A percentile compares a stretch with the other conserved stretches of the same genome.
Evolutionary conservation across 2,113 vertebrate species (phyloP).

Genomic region (Cyphomyrus discorhynchus): DNA sequence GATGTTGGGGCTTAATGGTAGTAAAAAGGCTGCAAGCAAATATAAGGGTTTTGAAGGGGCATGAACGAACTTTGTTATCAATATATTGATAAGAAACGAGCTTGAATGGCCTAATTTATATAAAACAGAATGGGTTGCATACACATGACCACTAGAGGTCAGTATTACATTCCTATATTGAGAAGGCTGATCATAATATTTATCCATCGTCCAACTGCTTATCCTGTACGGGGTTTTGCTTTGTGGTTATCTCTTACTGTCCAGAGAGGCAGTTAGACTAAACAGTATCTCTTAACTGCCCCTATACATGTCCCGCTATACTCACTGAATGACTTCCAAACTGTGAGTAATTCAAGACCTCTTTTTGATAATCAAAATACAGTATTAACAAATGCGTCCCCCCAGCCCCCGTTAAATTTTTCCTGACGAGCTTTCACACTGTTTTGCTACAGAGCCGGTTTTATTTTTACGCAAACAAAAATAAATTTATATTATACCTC

Average conservation of each 20-base stretch:
- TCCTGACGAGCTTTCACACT: background rate
- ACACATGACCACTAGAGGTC: background rate
- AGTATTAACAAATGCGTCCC: background rate
- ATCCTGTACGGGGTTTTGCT: background rate
- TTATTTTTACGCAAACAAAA: background rate
- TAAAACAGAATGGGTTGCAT: background rate
- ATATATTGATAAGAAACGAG: background rate
- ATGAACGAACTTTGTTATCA: background rate
- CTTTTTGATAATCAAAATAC: background rate
- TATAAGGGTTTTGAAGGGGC: background rate
- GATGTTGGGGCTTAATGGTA: background rate
- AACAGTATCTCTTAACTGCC: background rate
- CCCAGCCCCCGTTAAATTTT: background rate
- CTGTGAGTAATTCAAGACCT: background rate
- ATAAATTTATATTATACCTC: background rate
- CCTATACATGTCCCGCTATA: background rate
- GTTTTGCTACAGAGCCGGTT: background rate
- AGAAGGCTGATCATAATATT: background rate
- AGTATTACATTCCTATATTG: background rate
- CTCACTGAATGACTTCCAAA: background rate
- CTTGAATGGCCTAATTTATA: background rate
- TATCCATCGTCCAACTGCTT: background rate
- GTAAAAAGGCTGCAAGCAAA: background rate
- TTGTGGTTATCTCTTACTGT: background rate
- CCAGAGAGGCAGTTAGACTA: background rate